Evolutionary conservation across 2,113 vertebrate species (phyloP).

Genomic region (Cyprinodon variegatus): DNA sequence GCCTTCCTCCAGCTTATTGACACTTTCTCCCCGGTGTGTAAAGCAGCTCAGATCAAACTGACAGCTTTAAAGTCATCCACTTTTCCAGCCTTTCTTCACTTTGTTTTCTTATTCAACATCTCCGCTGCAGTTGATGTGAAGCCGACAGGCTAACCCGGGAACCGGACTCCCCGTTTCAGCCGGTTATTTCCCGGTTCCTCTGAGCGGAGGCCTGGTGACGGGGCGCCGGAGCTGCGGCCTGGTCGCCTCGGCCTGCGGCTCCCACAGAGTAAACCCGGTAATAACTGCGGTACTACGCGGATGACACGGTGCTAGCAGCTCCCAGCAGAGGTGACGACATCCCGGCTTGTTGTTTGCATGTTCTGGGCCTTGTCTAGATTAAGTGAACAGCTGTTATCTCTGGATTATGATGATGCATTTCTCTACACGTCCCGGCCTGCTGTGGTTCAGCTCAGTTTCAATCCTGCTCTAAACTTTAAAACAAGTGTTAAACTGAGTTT

Average conservation of each 20-base stretch:
- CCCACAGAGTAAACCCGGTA: conserved; percentile 76
- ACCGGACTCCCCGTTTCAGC: conserved; percentile 28
- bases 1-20: conserved; percentile 48
- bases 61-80: background rate
- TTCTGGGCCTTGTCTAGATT: conserved; percentile 26
- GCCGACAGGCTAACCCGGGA: conserved; percentile 21
- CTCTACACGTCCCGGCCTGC: conserved; percentile 11
- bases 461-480: background rate
- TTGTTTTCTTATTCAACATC: background rate
- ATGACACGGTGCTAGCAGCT: conserved; percentile 70
- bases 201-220: conserved; percentile 63
- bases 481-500: background rate
- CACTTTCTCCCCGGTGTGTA: conserved; percentile 25
- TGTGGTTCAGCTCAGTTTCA: background rate
- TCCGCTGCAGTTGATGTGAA: background rate
- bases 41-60: conserved; percentile 32
- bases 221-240: conserved; percentile 72
- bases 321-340: conserved; percentile 64
- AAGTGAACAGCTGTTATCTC: conserved; percentile 56
- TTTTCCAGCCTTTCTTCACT: conserved; percentile 18
- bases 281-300: conserved; percentile 78
- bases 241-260: conserved; percentile 67
- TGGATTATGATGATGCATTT: conserved; percentile 22
- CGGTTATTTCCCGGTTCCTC: conserved; percentile 40
- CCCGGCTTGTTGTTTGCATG: conserved; percentile 48